These are phyloP conservation scores for Rhagologus leucostigma DNA, from an alignment of 2,113 vertebrate species.

Conservation along the genomic window DNA sequence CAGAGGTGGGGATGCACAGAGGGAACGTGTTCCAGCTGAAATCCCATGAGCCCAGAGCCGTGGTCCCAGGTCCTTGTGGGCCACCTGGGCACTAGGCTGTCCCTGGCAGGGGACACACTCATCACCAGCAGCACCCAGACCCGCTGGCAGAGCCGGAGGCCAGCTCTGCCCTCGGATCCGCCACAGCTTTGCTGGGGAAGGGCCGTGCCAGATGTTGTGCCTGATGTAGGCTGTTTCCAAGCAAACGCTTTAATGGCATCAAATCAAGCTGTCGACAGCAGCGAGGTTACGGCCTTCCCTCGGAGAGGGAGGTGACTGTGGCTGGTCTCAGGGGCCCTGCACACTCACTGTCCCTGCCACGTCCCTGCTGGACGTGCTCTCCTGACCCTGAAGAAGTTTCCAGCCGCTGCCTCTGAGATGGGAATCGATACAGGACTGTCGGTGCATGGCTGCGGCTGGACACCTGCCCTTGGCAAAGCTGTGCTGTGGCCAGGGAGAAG, in stretches of 20 bases:
- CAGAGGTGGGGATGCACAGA: neutral
- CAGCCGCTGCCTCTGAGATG: neutral
- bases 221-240: constrained; percentile 34
- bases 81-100: neutral
- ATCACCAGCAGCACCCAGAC: neutral
- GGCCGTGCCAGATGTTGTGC: constrained; percentile 34
- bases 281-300: constrained; percentile 11
- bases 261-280: constrained; percentile 54
- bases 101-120: neutral
- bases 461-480: neutral
- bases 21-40: neutral
- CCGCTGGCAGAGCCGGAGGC: neutral
- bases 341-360: neutral
- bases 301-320: neutral
- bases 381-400: neutral
- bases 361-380: neutral
- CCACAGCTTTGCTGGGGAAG: neutral
- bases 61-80: neutral
- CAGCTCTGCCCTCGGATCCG: neutral
- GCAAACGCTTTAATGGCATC: constrained; percentile 44
- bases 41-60: neutral
- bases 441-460: neutral
- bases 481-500: neutral
- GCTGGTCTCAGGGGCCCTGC: neutral
- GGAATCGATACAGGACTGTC: neutral